Conservation (phyloP, 2,888 invertebrate species). For the Drosophila testacea region DNA sequence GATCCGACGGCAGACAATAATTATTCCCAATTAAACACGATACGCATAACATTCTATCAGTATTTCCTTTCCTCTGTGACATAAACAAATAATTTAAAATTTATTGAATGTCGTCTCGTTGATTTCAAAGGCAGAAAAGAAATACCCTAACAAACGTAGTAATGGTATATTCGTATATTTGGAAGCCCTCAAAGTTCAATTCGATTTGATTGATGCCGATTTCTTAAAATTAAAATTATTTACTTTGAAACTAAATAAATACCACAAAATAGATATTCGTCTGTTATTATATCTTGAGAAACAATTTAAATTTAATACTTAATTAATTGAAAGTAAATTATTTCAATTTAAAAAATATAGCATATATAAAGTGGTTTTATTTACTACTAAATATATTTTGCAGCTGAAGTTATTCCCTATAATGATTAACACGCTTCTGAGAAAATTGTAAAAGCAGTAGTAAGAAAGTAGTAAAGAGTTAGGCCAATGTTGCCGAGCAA, state of each 20-base stretch:
- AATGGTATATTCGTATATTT: background rate
- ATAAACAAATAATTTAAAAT: constrained; percentile 9
- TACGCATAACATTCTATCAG: background rate
- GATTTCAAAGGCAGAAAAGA: background rate
- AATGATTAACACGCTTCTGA: background rate
- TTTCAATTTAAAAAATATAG: background rate
- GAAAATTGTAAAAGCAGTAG: background rate
- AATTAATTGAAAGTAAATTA: too few relatives aligned
- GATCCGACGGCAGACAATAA: background rate
- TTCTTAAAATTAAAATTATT: background rate
- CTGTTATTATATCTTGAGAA: too few relatives aligned
- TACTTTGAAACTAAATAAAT: too few relatives aligned
- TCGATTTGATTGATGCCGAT: background rate
- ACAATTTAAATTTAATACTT: too few relatives aligned
- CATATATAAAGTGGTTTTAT: background rate
- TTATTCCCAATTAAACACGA: background rate
- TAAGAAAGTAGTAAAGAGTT: constrained; percentile 4
- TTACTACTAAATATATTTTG: background rate
- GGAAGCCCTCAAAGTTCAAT: background rate
- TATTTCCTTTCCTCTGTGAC: constrained; percentile 2
- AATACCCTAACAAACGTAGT: background rate
- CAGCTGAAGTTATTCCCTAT: background rate
- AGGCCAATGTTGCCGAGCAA: constrained; percentile 1
- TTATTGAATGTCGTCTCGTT: constrained; percentile 1
- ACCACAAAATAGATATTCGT: too few relatives aligned